A percentile compares a stretch with the other conserved stretches of the same genome.
phyloP scores from a whole-genome alignment of 2,113 vertebrate genomes.

The Menura novaehollandiae region DNA sequence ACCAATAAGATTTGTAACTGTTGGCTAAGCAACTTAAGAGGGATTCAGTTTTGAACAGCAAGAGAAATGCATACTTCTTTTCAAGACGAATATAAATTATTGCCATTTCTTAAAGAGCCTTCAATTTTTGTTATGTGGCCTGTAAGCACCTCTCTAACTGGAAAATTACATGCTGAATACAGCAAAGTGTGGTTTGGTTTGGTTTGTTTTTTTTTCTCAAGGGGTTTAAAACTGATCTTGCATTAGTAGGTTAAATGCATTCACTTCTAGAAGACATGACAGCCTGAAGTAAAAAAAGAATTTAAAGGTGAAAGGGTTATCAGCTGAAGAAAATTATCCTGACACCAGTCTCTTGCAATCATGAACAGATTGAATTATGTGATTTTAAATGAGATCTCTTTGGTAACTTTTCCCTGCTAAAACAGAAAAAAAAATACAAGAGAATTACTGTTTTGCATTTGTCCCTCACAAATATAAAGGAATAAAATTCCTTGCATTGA shows the following conservation, averaged over 20 bases:
- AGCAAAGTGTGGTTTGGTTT: background rate
- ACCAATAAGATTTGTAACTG: background rate
- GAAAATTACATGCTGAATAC: background rate
- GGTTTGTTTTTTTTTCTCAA: background rate
- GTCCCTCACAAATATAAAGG: background rate
- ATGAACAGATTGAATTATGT: constrained; percentile 53
- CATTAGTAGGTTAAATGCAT: constrained; percentile 55
- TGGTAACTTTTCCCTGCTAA: background rate
- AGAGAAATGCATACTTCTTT: background rate
- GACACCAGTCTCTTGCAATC: constrained; percentile 60
- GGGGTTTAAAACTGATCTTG: constrained; percentile 37
- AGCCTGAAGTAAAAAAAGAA: constrained; percentile 64
- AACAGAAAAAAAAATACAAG: background rate
- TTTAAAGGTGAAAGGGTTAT: constrained; percentile 70
- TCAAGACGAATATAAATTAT: background rate
- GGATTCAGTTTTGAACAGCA: background rate
- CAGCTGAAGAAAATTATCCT: constrained; percentile 67
- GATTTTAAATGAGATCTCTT: constrained; percentile 64
- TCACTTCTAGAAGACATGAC: constrained; percentile 25
- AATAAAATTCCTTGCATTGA: constrained; percentile 11
- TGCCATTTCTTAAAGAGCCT: background rate
- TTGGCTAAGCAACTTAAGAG: background rate
- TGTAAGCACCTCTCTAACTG: background rate
- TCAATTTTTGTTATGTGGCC: background rate
- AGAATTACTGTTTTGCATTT: background rate